Evolutionary conservation across 1,140 invertebrate genomes (phyloP).

Genomic region (Mactra quadrangularis): DNA sequence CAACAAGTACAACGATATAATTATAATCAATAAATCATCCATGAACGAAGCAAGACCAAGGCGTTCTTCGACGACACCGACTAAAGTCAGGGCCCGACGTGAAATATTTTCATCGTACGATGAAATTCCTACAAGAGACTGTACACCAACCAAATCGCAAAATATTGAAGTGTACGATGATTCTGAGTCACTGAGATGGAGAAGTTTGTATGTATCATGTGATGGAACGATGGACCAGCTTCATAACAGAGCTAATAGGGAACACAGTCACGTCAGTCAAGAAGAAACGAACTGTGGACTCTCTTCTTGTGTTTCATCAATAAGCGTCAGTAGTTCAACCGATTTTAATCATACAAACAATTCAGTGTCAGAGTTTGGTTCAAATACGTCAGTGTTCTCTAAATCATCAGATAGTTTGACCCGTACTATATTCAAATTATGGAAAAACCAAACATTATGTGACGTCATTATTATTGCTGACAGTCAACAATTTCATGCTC

Average conservation of each 20-base stretch:
- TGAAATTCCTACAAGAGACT: slow-evolving; percentile 55
- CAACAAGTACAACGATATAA: too few relatives aligned
- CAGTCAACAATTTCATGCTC: slow-evolving; percentile 17
- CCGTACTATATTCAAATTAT: slow-evolving; percentile 46
- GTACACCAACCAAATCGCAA: not conserved
- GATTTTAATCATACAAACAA: slow-evolving; percentile 14
- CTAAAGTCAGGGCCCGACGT: slow-evolving; percentile 39
- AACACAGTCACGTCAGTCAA: not conserved
- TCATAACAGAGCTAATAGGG: not conserved
- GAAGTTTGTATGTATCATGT: not conserved
- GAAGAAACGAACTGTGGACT: not conserved
- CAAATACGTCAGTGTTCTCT: not conserved
- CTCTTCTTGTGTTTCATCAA: too few relatives aligned
- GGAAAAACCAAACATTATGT: slow-evolving; percentile 45
- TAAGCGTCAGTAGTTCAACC: not conserved
- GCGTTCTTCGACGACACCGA: slow-evolving; percentile 29
- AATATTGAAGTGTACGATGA: too few relatives aligned
- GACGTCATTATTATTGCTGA: slow-evolving; percentile 37
- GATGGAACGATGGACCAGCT: not conserved
- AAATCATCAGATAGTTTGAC: not conserved
- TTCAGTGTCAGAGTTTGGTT: not conserved
- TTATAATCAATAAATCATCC: too few relatives aligned
- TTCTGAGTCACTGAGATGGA: not conserved
- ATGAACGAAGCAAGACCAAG: too few relatives aligned
- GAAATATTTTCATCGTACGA: slow-evolving; percentile 18